Conservation (phyloP, 2,797 vertebrate genomes). For the Bradypus variegatus region DNA sequence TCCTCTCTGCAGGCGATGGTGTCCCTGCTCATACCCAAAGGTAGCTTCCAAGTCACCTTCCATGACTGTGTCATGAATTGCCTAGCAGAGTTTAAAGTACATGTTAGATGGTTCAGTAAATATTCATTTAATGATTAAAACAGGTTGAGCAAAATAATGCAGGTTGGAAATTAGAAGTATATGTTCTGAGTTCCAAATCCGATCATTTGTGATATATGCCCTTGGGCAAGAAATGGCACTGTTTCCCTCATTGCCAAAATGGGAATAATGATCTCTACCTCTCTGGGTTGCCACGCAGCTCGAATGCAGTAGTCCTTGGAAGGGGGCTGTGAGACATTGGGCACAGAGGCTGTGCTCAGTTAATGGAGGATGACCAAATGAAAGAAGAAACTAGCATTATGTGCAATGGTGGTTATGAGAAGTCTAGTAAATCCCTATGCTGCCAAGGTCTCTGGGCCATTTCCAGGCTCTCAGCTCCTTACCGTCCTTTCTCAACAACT, state of each 20-base stretch:
- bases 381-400: neutral
- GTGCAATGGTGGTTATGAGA: neutral
- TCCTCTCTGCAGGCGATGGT: no score
- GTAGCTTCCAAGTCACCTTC: no score
- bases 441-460: neutral
- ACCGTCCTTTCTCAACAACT: neutral
- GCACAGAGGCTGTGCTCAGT: fast-evolving
- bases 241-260: neutral
- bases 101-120: neutral
- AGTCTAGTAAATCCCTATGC: fast-evolving
- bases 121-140: neutral
- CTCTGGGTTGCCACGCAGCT: no score
- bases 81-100: no score
- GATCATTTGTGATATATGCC: fast-evolving
- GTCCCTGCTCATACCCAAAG: no score
- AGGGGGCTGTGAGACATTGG: neutral
- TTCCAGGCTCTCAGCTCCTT: neutral
- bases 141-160: neutral
- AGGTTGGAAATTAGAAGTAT: neutral
- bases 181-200: neutral
- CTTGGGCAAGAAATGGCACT: neutral
- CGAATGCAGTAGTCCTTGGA: no score
- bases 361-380: fast-evolving
- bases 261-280: neutral
- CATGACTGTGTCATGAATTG: no score